A percentile compares a stretch with the other conserved stretches of the same genome.
These are phyloP conservation scores for Dinothrombium tinctorium DNA, from an alignment of 1,140 invertebrate genomes.

Conservation along the genomic window DNA sequence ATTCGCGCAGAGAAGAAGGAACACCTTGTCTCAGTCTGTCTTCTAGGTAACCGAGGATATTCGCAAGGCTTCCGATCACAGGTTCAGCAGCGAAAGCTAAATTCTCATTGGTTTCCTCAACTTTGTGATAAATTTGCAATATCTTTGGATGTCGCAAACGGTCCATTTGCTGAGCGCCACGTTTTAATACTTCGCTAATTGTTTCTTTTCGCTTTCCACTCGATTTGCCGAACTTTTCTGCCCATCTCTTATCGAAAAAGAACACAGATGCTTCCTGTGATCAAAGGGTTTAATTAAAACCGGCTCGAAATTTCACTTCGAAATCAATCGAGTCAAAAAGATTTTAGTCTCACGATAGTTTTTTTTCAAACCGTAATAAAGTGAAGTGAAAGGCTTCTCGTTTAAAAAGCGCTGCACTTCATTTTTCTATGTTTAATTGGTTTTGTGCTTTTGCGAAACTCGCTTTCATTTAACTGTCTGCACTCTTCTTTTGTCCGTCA, in stretches of 20 bases:
- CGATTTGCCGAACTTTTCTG: slow-evolving; percentile 69
- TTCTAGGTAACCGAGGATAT: slow-evolving; percentile 50
- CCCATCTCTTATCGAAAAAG: slow-evolving; percentile 75
- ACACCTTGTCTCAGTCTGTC: slow-evolving; percentile 19
- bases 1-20: slow-evolving; percentile 30
- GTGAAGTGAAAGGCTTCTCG: too few species aligned
- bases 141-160: slow-evolving; percentile 65
- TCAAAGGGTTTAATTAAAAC: too few species aligned
- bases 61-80: slow-evolving; percentile 59
- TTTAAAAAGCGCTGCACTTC: too few species aligned
- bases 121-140: slow-evolving; percentile 30
- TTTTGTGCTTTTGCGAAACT: too few species aligned
- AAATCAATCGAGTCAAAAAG: too few species aligned
- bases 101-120: slow-evolving; percentile 39
- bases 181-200: slow-evolving; percentile 64
- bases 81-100: slow-evolving; percentile 77
- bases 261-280: slow-evolving; percentile 86
- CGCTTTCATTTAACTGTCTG: too few species aligned
- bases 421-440: too few species aligned
- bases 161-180: slow-evolving; percentile 53
- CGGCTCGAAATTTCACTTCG: too few species aligned
- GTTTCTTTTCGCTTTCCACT: slow-evolving; percentile 61
- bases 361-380: too few species aligned
- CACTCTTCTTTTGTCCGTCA: too few species aligned
- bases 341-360: too few species aligned